phyloP scores from a whole-genome alignment of 2,888 invertebrate species.

The Stenolophus ochropezus region DNA sequence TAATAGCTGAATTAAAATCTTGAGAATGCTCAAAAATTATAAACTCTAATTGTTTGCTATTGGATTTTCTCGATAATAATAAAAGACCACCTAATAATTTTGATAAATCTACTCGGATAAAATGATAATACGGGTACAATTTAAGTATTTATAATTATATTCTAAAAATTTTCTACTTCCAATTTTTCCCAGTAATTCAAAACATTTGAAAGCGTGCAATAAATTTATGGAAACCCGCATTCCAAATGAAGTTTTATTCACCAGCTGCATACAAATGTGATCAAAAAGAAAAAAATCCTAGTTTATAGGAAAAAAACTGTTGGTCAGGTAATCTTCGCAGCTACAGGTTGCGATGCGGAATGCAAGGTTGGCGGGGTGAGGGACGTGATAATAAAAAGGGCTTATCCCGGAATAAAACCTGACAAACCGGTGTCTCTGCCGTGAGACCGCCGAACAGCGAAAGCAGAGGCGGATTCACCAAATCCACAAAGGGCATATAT shows the following conservation, averaged over 20 bases:
- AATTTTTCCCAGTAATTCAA: not conserved
- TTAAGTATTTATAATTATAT: too few relatives aligned
- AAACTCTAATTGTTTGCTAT: too few relatives aligned
- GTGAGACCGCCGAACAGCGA: slow-evolving; percentile 6
- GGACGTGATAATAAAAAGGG: slow-evolving; percentile 54
- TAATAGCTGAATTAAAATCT: too few relatives aligned
- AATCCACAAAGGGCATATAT: too few relatives aligned
- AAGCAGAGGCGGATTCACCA: not conserved
- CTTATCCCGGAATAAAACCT: slow-evolving; percentile 56
- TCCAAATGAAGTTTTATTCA: slow-evolving; percentile 45
- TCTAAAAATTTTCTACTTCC: not conserved
- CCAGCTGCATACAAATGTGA: slow-evolving; percentile 33
- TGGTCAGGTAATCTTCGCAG: slow-evolving; percentile 38
- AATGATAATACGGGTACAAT: too few relatives aligned
- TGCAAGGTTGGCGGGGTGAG: slow-evolving; percentile 27
- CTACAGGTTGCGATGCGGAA: slow-evolving; percentile 53
- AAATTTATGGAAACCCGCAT: slow-evolving; percentile 17
- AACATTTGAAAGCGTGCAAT: not conserved
- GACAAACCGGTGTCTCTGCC: slow-evolving; percentile 58
- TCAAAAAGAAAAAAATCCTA: slow-evolving; percentile 26
- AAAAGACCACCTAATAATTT: too few relatives aligned
- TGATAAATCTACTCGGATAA: too few relatives aligned
- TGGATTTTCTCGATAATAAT: too few relatives aligned
- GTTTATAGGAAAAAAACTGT: slow-evolving; percentile 15
- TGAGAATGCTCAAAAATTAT: too few relatives aligned